These are phyloP conservation scores for Belgica antarctica DNA, from an alignment of 2,888 invertebrate genomes.

Conservation along the genomic window DNA sequence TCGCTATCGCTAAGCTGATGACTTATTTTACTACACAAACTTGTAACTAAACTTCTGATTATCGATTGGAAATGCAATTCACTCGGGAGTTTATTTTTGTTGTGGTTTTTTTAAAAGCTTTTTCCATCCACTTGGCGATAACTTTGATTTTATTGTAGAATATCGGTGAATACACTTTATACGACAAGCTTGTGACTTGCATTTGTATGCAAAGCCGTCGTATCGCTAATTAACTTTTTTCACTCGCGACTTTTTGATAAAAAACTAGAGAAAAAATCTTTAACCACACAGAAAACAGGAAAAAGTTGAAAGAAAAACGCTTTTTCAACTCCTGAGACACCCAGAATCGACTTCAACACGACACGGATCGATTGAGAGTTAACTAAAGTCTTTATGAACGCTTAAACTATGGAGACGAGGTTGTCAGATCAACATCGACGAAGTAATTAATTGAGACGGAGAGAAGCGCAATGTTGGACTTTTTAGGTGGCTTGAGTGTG, in stretches of 20 bases:
- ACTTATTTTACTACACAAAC: background rate
- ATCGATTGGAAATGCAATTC: slow-evolving; percentile 39
- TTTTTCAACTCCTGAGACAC: background rate
- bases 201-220: slow-evolving; percentile 35
- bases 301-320: background rate
- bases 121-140: background rate
- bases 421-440: background rate
- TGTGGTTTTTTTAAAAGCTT: background rate
- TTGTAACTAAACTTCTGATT: slow-evolving; percentile 9
- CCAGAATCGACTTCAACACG: background rate
- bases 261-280: background rate
- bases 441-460: background rate
- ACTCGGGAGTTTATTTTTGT: background rate
- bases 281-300: too few relatives aligned
- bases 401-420: background rate
- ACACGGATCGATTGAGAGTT: background rate
- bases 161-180: background rate
- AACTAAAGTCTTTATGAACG: slow-evolving; percentile 11
- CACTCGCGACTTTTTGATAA: background rate
- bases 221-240: background rate
- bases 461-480: too few relatives aligned
- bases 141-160: background rate
- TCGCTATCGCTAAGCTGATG: background rate
- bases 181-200: background rate
- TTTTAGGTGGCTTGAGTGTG: too few relatives aligned